Evolutionary conservation across 2,888 invertebrate species (phyloP), one percentile per base, ranked within the genome.

Genomic region (Didymodactylos carnosus): DNA sequence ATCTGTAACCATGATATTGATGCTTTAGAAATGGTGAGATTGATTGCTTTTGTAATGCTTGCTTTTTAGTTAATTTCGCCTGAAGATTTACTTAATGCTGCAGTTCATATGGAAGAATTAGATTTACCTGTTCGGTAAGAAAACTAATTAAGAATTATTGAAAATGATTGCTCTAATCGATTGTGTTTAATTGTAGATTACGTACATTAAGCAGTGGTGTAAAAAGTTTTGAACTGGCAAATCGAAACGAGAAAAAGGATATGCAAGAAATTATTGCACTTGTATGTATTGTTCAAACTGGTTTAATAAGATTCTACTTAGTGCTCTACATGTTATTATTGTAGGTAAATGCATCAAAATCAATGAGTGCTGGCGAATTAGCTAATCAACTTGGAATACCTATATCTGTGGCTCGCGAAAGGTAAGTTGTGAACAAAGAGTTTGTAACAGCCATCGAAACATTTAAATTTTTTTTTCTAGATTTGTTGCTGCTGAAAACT

Each of bases 31-130:
- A 62, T 43, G 35, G 39, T n/a, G 43, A 75, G 16, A 51, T 69
- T 51, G 41, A 35, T 70, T 53, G 62, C 62, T 53, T 39, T 70
- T 71, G 7, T 73, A 75, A 46, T 14, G n/a, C 41, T 75, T 51
- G 41, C 75, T 72, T 78, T 80, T 23, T 78, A 84, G 85, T 86
- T 98, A 0, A 85, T 98, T 72, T 98, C 98, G 0, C 95, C 97
- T 0, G 97, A 97, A 83, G 98, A 99, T 86, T 86, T 97, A 78
- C 84, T 95, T 62, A 89, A 91, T 84, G 94, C 94, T 19, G 62
- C 62, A 35, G 35, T 62, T 35, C 62, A 35, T 62, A 62, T 62
- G 62, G 62, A 62, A 29, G 35, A 35, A 62, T 62, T 62, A 62
- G 35, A n/a, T n/a, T 62, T 62, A 62, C 62, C 62, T 35, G 62